phyloP scores from a whole-genome alignment of 1,140 invertebrate genomes.

The Dendrolimus punctatus region DNA sequence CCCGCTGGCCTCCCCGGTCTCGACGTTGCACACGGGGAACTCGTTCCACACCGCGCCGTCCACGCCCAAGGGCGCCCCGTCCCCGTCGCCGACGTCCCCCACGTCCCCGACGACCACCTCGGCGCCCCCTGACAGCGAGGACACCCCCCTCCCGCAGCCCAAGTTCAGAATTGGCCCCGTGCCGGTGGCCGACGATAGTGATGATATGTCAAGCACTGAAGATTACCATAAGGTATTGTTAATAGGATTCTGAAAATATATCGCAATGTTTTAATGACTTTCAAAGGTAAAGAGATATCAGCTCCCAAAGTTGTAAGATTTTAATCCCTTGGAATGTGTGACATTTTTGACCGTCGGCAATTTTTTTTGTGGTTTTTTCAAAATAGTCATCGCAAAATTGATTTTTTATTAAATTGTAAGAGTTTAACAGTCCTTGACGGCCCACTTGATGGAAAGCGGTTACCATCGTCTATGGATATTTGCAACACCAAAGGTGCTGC shows the following conservation, averaged over 20 bases:
- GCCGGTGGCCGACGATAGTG: conserved; percentile 49
- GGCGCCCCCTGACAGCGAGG: conserved; percentile 13
- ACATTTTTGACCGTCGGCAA: no score
- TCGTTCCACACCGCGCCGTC: conserved; percentile 83
- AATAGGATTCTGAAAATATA: neutral
- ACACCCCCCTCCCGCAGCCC: conserved; percentile 24
- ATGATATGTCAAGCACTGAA: conserved; percentile 67
- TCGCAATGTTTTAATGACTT: conserved; percentile 3
- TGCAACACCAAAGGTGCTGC: no score
- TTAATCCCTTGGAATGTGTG: no score
- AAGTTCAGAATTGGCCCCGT: conserved; percentile 36
- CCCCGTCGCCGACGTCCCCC: conserved; percentile 19
- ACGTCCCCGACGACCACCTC: neutral
- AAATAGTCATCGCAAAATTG: no score
- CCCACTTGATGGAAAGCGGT: no score
- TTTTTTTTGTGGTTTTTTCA: no score
- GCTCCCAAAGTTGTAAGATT: no score
- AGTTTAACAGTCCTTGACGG: no score
- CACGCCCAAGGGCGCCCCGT: conserved; percentile 35
- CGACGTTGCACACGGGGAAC: conserved; percentile 73
- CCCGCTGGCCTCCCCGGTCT: conserved; percentile 33
- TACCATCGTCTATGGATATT: no score
- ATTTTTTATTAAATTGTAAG: no score
- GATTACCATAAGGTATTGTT: conserved; percentile 55
- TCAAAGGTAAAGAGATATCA: no score